These are phyloP conservation scores for Leucoraja erinaceus DNA, from an alignment of 2,113 vertebrate species.

Conservation along the genomic window DNA sequence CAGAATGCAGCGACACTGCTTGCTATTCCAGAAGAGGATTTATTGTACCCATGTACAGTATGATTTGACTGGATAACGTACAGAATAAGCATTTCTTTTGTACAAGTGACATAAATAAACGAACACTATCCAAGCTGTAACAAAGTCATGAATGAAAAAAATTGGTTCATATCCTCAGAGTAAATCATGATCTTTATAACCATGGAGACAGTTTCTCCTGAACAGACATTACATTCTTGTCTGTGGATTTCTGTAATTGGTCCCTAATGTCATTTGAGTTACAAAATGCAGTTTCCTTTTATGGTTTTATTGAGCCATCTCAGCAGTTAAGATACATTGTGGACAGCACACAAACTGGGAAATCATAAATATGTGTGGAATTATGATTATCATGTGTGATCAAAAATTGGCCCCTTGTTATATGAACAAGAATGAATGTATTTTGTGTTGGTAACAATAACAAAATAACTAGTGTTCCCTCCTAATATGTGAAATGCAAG, in stretches of 20 bases:
- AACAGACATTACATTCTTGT: neutral
- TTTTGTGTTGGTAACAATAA: no score
- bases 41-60: no score
- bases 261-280: slow-evolving; percentile 18
- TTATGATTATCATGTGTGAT: neutral
- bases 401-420: neutral
- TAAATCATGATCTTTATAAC: neutral
- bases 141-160: neutral
- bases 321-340: neutral
- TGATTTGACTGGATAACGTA: no score
- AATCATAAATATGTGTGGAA: neutral
- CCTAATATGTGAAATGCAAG: no score
- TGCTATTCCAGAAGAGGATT: no score
- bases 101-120: no score
- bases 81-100: no score
- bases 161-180: neutral
- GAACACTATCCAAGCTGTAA: neutral
- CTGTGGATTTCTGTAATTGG: slow-evolving; percentile 19
- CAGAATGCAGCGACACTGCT: no score
- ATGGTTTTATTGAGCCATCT: neutral
- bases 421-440: neutral
- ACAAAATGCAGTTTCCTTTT: slow-evolving; percentile 8
- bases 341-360: neutral
- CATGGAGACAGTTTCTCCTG: neutral
- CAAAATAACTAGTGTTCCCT: no score